A percentile compares a stretch with the other conserved stretches of the same genome.
Conservation (phyloP, 2,113 vertebrate species). For the Carettochelys insculpta region DNA sequence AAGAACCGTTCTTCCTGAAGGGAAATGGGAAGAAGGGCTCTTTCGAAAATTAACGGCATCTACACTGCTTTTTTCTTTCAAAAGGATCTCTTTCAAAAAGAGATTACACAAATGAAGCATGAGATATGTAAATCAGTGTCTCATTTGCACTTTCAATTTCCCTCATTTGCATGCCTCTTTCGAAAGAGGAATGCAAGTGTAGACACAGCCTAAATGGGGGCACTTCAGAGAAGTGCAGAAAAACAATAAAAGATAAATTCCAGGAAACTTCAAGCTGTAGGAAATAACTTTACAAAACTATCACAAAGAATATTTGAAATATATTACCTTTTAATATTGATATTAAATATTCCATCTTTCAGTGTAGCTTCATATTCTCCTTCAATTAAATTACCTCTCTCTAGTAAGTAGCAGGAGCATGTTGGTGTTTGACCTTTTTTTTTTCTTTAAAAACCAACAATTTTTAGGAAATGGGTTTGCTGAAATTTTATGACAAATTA, state of each 20-base stretch:
- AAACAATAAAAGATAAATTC: neutral
- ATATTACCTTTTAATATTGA: neutral
- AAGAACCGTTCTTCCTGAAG: too few species aligned
- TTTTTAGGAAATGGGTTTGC: neutral
- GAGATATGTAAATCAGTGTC: too few species aligned
- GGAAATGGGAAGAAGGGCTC: too few species aligned
- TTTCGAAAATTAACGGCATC: too few species aligned
- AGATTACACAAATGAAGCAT: too few species aligned
- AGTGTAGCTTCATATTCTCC: neutral
- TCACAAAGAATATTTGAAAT: neutral
- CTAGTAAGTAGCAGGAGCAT: neutral
- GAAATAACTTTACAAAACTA: neutral
- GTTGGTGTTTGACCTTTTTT: neutral
- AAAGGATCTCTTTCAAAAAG: too few species aligned
- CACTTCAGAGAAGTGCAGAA: neutral
- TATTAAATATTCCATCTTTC: neutral
- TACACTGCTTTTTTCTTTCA: too few species aligned
- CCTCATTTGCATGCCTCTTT: too few species aligned
- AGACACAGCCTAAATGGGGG: too few species aligned
- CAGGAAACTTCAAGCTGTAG: neutral
- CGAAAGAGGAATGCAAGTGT: too few species aligned
- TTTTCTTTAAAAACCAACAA: too few species aligned
- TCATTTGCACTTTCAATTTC: too few species aligned
- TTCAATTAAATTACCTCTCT: neutral
- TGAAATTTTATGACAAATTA: neutral